These are phyloP conservation scores for Apaloderma vittatum DNA, from an alignment of 2,113 vertebrate species.

Conservation along the genomic window DNA sequence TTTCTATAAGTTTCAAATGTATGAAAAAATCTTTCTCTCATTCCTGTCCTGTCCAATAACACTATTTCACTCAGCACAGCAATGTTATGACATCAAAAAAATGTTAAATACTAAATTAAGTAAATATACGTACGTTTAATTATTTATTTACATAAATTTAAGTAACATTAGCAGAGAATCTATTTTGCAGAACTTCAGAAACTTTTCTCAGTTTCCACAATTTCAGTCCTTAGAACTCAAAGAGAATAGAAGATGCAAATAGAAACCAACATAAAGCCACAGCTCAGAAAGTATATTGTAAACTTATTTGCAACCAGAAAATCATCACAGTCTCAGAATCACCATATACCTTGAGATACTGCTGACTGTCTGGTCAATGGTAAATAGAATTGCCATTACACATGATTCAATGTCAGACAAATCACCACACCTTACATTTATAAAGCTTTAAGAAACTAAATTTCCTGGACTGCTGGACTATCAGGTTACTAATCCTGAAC, in stretches of 20 bases:
- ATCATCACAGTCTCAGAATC: neutral
- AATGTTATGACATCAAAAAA: neutral
- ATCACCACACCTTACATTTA: neutral
- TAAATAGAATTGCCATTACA: neutral
- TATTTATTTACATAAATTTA: neutral
- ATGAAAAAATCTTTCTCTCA: neutral
- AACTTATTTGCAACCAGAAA: neutral
- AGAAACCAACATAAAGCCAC: neutral
- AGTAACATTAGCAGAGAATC: neutral
- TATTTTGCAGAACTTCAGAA: neutral
- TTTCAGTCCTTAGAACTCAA: neutral
- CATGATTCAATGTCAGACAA: neutral
- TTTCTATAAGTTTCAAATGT: neutral
- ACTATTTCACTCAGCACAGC: neutral
- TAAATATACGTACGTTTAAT: neutral
- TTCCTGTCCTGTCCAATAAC: neutral
- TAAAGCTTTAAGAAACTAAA: neutral
- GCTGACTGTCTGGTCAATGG: neutral
- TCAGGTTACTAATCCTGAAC: neutral
- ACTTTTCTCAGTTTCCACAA: neutral
- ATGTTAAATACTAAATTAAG: neutral
- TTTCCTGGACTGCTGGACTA: neutral
- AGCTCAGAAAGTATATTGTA: neutral
- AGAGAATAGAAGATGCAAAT: neutral
- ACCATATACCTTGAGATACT: neutral